phyloP scores from a whole-genome alignment of 2,113 vertebrate genomes.

The Struthio camelus region DNA sequence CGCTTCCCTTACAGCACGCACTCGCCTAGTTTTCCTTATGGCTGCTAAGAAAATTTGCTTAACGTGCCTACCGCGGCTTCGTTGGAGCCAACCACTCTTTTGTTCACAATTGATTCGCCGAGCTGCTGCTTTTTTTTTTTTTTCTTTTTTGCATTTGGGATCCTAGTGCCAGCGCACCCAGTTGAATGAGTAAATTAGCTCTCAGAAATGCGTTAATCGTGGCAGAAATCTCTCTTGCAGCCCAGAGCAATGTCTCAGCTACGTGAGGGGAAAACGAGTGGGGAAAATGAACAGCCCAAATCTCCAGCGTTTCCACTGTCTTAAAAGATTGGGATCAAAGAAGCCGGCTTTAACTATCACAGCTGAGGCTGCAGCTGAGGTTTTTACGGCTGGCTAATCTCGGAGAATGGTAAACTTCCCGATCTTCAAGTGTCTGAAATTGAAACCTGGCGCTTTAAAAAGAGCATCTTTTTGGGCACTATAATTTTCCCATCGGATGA shows the following conservation, averaged over 20 bases:
- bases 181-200: background rate
- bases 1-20: background rate
- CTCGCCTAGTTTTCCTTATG: background rate
- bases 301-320: background rate
- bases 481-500: background rate
- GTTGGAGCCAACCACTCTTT: background rate
- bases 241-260: background rate
- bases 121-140: fast-evolving
- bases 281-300: background rate
- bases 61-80: background rate
- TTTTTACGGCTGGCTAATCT: background rate
- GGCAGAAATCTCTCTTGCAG: background rate
- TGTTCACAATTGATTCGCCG: background rate
- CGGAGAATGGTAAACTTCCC: background rate
- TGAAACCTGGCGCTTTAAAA: background rate
- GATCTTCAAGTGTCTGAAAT: background rate
- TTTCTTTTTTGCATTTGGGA: background rate
- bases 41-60: background rate
- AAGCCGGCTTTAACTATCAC: background rate
- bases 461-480: background rate
- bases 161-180: fast-evolving
- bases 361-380: background rate
- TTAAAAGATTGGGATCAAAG: background rate
- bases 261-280: background rate
- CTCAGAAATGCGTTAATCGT: background rate